phyloP scores from a whole-genome alignment of 2,797 vertebrate genomes.

The Chiroxiphia lanceolata region DNA sequence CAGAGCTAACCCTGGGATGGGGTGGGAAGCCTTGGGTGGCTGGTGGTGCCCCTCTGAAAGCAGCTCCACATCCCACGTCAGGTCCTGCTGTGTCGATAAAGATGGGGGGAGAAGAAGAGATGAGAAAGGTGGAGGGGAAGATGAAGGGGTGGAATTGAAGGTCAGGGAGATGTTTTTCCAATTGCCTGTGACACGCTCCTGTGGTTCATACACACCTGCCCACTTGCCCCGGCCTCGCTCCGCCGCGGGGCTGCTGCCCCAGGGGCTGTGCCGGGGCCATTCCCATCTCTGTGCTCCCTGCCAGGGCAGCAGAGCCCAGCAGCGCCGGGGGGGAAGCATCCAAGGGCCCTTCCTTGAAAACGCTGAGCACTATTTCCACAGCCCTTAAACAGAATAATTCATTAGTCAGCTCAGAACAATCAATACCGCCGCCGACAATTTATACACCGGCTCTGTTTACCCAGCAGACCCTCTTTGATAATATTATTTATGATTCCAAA shows the following conservation, averaged over 20 bases:
- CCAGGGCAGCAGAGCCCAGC: background rate
- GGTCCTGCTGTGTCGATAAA: rapidly evolving
- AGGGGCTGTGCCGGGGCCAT: background rate
- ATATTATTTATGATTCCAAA: conserved; percentile 82
- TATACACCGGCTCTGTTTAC: conserved; percentile 76
- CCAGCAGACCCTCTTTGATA: conserved; percentile 76
- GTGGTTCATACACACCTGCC: background rate
- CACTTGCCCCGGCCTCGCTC: rapidly evolving
- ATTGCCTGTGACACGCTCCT: background rate
- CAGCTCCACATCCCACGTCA: rapidly evolving
- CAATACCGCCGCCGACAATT: conserved; percentile 68
- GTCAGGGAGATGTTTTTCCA: background rate
- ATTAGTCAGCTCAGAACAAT: conserved; percentile 76
- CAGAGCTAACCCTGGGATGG: background rate
- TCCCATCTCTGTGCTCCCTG: background rate
- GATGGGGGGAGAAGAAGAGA: background rate
- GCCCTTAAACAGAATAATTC: conserved; percentile 79
- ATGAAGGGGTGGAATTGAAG: background rate
- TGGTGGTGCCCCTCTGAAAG: background rate
- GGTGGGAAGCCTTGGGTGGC: background rate
- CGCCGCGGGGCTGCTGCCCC: background rate
- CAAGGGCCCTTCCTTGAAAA: conserved; percentile 32
- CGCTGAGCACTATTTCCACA: conserved; percentile 20
- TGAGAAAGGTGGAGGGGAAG: background rate
- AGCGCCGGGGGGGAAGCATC: background rate